These are phyloP conservation scores for Canis aureus DNA, from an alignment of 2,113 vertebrate genomes.

Conservation along the genomic window DNA sequence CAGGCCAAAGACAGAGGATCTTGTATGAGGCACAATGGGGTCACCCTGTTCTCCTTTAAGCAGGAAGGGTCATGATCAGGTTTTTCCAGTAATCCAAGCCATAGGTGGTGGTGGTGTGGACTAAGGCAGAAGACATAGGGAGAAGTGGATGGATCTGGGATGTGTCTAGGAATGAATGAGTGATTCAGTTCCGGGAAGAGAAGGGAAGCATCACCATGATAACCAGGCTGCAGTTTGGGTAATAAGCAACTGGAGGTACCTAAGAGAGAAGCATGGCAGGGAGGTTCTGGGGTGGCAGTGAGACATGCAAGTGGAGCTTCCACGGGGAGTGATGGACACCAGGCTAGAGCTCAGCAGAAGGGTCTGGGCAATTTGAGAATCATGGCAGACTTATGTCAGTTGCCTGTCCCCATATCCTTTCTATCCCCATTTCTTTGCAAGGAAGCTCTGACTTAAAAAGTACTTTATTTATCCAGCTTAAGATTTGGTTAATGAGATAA, in stretches of 20 bases:
- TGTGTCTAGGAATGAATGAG: neutral
- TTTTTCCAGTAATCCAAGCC: neutral
- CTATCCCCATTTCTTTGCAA: neutral
- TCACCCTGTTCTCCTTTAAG: neutral
- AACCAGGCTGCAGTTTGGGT: neutral
- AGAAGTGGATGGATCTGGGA: neutral
- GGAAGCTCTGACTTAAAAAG: neutral
- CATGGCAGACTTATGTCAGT: neutral
- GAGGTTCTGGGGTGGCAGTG: neutral
- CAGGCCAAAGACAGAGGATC: neutral
- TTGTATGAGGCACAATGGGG: neutral
- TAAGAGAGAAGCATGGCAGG: neutral
- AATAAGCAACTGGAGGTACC: neutral
- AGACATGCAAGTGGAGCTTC: neutral
- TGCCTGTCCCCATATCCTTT: neutral
- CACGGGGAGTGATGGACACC: neutral
- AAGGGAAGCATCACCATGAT: neutral
- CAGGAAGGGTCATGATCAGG: no score
- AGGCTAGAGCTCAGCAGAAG: neutral
- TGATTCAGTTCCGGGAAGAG: neutral
- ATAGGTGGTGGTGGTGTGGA: neutral
- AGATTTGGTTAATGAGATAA: neutral
- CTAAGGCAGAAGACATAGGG: neutral
- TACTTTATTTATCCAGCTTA: neutral
- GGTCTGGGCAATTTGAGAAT: neutral